These are phyloP conservation scores for Strix uralensis DNA, from an alignment of 2,113 vertebrate species.

Conservation along the genomic window DNA sequence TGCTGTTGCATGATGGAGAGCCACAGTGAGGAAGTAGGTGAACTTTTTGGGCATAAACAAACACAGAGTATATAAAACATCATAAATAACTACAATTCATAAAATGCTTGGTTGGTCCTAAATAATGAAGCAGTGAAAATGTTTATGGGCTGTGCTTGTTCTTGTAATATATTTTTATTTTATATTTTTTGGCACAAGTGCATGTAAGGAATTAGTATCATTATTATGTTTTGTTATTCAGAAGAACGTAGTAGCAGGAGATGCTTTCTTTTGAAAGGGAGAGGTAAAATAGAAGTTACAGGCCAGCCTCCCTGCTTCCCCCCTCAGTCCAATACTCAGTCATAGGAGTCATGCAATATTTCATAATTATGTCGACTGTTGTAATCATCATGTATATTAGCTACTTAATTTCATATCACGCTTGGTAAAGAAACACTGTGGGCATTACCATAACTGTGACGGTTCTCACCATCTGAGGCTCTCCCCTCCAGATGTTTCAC, in stretches of 20 bases:
- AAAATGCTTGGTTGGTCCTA: slow-evolving; percentile 22
- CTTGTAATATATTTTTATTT: slow-evolving; percentile 7
- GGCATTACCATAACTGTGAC: neutral
- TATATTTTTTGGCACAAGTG: slow-evolving; percentile 2
- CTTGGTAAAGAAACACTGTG: neutral
- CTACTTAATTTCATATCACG: neutral
- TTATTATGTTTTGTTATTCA: neutral
- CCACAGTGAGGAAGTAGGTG: neutral
- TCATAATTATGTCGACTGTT: neutral
- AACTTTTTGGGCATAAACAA: slow-evolving; percentile 15
- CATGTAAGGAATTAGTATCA: neutral
- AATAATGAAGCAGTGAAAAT: slow-evolving; percentile 35
- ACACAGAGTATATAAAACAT: neutral
- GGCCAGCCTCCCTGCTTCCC: accelerated
- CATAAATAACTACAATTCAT: slow-evolving; percentile 8
- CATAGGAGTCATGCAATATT: neutral
- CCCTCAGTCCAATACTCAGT: neutral
- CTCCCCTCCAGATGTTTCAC: slow-evolving; percentile 31
- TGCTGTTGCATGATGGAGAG: neutral
- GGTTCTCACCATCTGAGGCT: neutral
- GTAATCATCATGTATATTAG: neutral
- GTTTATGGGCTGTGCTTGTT: slow-evolving; percentile 8
- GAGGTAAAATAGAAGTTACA: neutral
- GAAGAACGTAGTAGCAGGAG: neutral
- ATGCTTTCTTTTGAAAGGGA: neutral